These are phyloP conservation scores for Eueides isabella DNA, from an alignment of 1,140 invertebrate species.

Conservation along the genomic window DNA sequence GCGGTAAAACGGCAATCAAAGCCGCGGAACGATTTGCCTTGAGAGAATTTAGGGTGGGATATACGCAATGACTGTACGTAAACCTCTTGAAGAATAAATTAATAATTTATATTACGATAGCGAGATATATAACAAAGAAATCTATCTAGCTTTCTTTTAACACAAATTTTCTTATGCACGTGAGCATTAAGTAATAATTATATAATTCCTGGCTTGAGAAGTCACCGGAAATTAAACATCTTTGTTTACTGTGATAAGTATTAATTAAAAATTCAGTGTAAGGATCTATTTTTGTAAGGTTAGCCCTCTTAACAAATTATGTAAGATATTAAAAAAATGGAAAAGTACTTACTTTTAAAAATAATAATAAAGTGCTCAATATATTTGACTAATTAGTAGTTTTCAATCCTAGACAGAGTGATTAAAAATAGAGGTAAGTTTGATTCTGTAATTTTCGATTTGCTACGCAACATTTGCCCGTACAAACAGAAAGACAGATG, in stretches of 20 bases:
- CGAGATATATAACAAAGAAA: neutral
- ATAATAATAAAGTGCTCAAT: no score
- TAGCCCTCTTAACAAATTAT: no score
- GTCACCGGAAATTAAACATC: neutral
- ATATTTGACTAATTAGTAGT: no score
- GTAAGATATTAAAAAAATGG: no score
- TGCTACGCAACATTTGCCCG: no score
- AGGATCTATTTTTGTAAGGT: no score
- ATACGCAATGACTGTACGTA: neutral
- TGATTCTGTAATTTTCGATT: no score
- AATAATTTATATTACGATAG: neutral
- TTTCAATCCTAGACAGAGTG: no score
- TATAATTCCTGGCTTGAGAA: neutral
- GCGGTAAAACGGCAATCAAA: slow-evolving; percentile 20
- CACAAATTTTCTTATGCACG: neutral
- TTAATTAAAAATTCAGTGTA: neutral
- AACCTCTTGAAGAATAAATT: neutral
- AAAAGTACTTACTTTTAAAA: no score
- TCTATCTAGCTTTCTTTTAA: neutral
- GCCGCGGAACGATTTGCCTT: slow-evolving; percentile 15
- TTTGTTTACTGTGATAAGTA: neutral
- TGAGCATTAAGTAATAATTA: neutral
- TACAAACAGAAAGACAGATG: no score
- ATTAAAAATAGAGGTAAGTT: no score
- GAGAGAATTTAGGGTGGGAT: neutral